A percentile compares a stretch with the other conserved stretches of the same genome.
Conservation (phyloP, 1,140 invertebrate species). For the Ectropis grisescens region DNA sequence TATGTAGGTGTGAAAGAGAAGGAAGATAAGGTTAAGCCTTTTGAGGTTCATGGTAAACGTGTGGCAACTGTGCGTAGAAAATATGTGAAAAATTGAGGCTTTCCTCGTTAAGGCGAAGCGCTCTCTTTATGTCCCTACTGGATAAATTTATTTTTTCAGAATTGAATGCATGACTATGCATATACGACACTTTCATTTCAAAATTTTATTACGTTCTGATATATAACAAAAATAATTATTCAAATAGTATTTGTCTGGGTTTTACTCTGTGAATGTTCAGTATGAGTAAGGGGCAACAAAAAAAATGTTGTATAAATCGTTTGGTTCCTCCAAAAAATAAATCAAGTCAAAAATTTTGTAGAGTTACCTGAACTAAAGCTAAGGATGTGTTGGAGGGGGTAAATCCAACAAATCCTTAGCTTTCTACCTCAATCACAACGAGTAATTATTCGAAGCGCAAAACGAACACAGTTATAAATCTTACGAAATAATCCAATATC, state of each 20-base stretch:
- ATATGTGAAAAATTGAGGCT: constrained; percentile 51
- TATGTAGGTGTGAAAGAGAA: constrained; percentile 20
- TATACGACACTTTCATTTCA: neutral
- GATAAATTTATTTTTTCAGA: neutral
- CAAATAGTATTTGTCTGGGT: neutral
- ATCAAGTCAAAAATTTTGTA: too few species aligned
- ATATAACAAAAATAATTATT: too few species aligned
- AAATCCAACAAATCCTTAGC: too few species aligned
- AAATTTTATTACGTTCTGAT: neutral
- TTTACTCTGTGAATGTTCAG: neutral
- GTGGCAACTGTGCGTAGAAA: constrained; percentile 37
- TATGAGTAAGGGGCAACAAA: neutral
- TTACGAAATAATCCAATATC: neutral
- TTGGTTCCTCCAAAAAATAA: too few species aligned
- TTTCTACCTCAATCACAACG: too few species aligned
- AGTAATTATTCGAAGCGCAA: too few species aligned
- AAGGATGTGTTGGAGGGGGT: too few species aligned
- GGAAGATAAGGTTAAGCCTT: constrained; percentile 23
- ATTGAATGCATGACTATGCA: neutral
- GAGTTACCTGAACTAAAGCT: too few species aligned
- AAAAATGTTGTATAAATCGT: too few species aligned
- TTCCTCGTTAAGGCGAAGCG: constrained; percentile 41
- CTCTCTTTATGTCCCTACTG: neutral
- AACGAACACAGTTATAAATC: neutral
- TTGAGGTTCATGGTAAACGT: constrained; percentile 35